Evolutionary conservation across 1,140 invertebrate species (phyloP), one percentile per base, ranked within the genome.

Genomic region (Trichonephila clavipes): DNA sequence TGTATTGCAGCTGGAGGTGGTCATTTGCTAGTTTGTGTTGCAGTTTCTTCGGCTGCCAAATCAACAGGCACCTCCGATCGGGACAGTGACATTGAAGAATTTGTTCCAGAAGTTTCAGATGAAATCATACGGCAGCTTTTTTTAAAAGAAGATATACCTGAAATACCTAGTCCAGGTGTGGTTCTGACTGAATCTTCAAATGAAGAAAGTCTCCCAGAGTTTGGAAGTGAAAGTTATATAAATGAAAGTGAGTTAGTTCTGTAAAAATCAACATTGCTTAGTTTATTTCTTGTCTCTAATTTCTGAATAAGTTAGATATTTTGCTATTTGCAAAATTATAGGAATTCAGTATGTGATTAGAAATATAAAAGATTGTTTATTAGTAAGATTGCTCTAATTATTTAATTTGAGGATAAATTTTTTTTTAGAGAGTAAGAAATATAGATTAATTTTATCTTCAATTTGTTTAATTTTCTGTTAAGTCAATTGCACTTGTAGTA

Each of bases 61-160:
- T 81, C 85, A 10, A 19, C 51, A 19, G 81, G 82, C 1, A 18
- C n/a, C 1, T 81, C 64, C 0, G 86, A 93, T 58, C n/a, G 40
- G 16, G 92, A 88, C 34, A 93, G 92, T 64, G 92, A 93, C 21
- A 44, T 88, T 14, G 86, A 88, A 64, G 92, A 92, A 66, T 93
- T 93, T 88, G 24, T 93, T 40, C 92, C 92, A 2, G 92, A 93
- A 62, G 28, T 82, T 14, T 93, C 86, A 7, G 85, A 85, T 28
- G 86, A 88, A 21, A 51, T 88, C 10, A 34, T 93, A 8, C 62
- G 92, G 64, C 86, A 88, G 28, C 92, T 93, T 28, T 93, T 69
- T 7, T 64, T 88, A 28, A 93, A 82, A 19, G 86, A 93, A 16
- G 92, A 93, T 62, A 69, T 81, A 12, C 92, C 86, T n/a, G 92